Evolutionary conservation across 2,888 invertebrate genomes (phyloP), one percentile per base, ranked within the genome.

Genomic region (Pachymerium ferrugineum): DNA sequence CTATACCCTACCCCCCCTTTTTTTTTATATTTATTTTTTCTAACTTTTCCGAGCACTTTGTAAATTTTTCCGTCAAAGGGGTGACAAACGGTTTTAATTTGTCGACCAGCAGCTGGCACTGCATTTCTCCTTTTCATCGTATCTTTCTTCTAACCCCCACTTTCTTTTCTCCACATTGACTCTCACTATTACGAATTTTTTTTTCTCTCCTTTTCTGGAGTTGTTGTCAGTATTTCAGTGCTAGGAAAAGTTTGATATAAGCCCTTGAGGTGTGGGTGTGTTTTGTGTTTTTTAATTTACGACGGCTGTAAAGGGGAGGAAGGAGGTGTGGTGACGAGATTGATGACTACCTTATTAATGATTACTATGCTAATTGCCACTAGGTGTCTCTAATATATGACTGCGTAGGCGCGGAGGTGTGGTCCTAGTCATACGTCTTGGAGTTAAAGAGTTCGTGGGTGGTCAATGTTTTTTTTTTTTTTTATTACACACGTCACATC

Each of bases 41-140:
- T 12, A 35, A 35, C 16, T 54, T 54, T 54, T 12, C 62, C 62
- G 62, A 12, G 62, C 16, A n/a, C n/a, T n/a, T n/a, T 54, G 62
- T 54, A 54, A 54, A 54, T 54, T 54, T 54, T 54, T 54, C 12
- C 16, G 62, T 54, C 62, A 54, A 54, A 54, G 10, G n/a, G 62
- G 16, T 54, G 62, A 54, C 62, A 54, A 54, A 54, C 62, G 62
- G 62, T 54, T 54, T 54, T 54, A 54, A 54, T 54, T 54, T 54
- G 16, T 54, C 16, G 62, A 19, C 14, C n/a, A n/a, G n/a, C n/a
- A n/a, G n/a, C n/a, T n/a, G n/a, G n/a, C n/a, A n/a, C n/a, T n/a
- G n/a, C n/a, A n/a, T n/a, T n/a, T n/a, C n/a, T n/a, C n/a, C n/a
- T n/a, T n/a, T n/a, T n/a, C n/a, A n/a, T n/a, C n/a, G n/a, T n/a